These are phyloP conservation scores for Donacobius atricapilla DNA, from an alignment of 2,113 vertebrate genomes.

Conservation along the genomic window DNA sequence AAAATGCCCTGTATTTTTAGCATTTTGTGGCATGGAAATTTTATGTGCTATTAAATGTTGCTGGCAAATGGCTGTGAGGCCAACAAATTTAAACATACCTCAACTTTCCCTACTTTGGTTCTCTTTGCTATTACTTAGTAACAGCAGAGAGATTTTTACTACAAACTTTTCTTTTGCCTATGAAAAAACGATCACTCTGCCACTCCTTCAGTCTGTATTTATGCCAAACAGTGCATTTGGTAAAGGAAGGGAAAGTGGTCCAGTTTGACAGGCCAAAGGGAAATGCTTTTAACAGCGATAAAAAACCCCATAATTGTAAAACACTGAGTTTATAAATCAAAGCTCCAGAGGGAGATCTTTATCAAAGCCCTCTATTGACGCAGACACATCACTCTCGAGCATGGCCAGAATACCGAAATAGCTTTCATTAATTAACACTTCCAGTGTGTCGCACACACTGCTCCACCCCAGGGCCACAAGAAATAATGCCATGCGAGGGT, in stretches of 20 bases:
- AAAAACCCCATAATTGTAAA: not conserved
- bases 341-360: not conserved
- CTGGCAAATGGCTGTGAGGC: not conserved
- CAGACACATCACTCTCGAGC: not conserved
- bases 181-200: not conserved
- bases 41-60: not conserved
- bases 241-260: not conserved
- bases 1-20: not conserved
- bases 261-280: not conserved
- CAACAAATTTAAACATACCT: not conserved
- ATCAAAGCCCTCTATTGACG: not conserved
- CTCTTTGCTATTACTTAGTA: not conserved
- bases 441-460: not conserved
- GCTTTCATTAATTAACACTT: not conserved
- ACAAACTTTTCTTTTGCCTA: not conserved
- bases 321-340: not conserved
- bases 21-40: not conserved
- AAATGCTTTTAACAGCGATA: slow-evolving; percentile 9
- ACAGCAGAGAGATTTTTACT: not conserved
- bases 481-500: not conserved
- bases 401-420: not conserved
- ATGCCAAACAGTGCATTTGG: not conserved
- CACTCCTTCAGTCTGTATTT: not conserved
- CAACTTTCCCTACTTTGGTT: not conserved
- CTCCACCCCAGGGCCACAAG: not conserved